phyloP scores from a whole-genome alignment of 2,113 vertebrate species.

The Odontophorus gujanensis region DNA sequence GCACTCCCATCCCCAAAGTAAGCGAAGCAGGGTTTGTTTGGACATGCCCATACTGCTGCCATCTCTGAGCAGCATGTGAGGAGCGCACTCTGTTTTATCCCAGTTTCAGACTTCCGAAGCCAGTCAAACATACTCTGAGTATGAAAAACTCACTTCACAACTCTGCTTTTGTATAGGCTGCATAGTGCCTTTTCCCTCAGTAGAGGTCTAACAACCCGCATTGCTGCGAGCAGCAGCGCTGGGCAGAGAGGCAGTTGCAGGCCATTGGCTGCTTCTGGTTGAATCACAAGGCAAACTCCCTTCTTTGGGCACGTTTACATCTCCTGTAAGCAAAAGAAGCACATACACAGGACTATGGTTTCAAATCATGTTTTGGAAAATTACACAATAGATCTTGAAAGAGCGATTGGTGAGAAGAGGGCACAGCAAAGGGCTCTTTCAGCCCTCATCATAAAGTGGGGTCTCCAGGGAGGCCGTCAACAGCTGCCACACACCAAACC shows the following conservation, averaged over 20 bases:
- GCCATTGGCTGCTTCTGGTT: rapidly evolving
- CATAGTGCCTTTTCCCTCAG: not conserved
- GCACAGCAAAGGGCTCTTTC: not conserved
- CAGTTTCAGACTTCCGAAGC: not conserved
- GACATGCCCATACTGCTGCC: not conserved
- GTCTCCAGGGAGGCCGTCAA: rapidly evolving
- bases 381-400: not conserved
- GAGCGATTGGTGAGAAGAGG: not conserved
- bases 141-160: not conserved
- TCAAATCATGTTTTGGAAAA: not conserved
- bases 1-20: not conserved
- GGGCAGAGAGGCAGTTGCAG: not conserved
- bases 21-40: not conserved
- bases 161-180: not conserved
- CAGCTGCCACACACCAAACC: not conserved
- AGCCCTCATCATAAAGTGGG: rapidly evolving
- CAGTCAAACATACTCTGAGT: not conserved
- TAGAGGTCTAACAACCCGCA: not conserved
- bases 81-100: not conserved
- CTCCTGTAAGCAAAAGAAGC: rapidly evolving
- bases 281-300: not conserved
- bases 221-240: rapidly evolving
- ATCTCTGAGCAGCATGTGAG: not conserved
- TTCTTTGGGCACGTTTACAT: not conserved
- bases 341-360: rapidly evolving